A percentile compares a stretch with the other conserved stretches of the same genome.
phyloP scores from a whole-genome alignment of 2,797 vertebrate species.

The Lophotriccus pileatus region DNA sequence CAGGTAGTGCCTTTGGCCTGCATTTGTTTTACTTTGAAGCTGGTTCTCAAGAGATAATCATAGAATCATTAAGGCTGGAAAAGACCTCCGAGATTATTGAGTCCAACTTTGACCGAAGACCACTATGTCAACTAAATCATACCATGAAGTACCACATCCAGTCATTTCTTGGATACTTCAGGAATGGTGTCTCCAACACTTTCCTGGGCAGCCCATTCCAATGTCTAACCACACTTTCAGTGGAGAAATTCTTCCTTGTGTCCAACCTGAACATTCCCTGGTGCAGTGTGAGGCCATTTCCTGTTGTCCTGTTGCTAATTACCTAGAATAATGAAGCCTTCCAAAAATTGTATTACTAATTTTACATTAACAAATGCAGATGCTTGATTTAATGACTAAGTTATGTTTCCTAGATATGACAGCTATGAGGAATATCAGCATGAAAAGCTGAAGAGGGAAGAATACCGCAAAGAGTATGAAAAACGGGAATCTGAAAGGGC shows the following conservation, averaged over 20 bases:
- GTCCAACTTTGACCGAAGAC: background rate
- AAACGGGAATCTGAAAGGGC: conserved; percentile 92
- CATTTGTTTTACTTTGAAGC: background rate
- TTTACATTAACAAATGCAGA: conserved; percentile 1
- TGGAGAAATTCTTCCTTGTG: background rate
- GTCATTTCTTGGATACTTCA: background rate
- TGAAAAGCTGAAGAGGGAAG: conserved; percentile 93
- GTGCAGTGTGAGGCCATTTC: background rate
- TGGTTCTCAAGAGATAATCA: background rate
- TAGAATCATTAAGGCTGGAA: background rate
- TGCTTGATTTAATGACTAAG: conserved; percentile 67
- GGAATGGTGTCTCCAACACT: background rate
- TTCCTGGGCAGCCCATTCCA: background rate
- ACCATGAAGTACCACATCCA: rapidly evolving
- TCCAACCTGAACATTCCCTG: background rate
- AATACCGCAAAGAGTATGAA: conserved; percentile 89
- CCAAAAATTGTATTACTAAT: background rate
- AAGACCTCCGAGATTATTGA: background rate
- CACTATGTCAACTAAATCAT: background rate
- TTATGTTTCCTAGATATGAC: conserved; percentile 89
- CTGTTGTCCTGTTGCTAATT: background rate
- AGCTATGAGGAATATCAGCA: conserved; percentile 98
- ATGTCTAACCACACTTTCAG: background rate
- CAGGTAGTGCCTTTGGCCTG: conserved; percentile 78
- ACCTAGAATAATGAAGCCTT: background rate